Base-by-base conservation (phyloP, 2,888 invertebrate species). In the Boloria euphrosyne region DNA sequence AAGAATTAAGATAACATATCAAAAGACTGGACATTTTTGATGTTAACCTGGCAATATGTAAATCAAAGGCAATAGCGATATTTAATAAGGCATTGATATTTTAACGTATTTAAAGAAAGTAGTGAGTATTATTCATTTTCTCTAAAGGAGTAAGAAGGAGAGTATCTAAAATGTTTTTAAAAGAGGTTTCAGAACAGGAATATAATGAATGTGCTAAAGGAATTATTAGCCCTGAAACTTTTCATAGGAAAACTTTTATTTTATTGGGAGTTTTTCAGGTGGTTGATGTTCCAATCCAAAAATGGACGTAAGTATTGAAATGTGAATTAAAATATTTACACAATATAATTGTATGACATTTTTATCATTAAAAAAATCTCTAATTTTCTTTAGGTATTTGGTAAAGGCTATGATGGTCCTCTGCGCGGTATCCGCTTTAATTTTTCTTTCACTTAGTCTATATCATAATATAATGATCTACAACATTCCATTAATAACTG, bases 191-290 rank as follows among this genome's bases (percentile, higher is more conserved):
- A 2, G 10, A 38, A 38, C 10, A 38, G 31, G 31, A 38, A 38
- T 68, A 76, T 54, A 74, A 69, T 27, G 78, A 86, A 68, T 83
- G 73, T 66, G 75, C 78, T 2, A 62, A 67, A 10, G 83, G 80
- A 51, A 65, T 78, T 58, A 71, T 88, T 1, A 76, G 86, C 70
- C 84, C 87, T 7, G 80, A 78, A 67, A 74, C 82, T 64, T 88
- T 82, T 76, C 82, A 89, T 72, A 69, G 69, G 49, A 78, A 74
- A 6, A 85, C 85, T 61, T 83, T 80, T 71, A 72, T 73, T 44
- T 6, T 82, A 0, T 68, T 79, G n/a, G 82, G 78, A 62, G 65
- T 69, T 5, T 88, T 82, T 73, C 78, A 81, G 71, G 79, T 88
- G 2, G 70, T 79, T 4, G 82, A 85, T 47, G 78, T 77, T 62